Base-by-base conservation (phyloP, 2,113 vertebrate genomes). In the Cavia porcellus region DNA sequence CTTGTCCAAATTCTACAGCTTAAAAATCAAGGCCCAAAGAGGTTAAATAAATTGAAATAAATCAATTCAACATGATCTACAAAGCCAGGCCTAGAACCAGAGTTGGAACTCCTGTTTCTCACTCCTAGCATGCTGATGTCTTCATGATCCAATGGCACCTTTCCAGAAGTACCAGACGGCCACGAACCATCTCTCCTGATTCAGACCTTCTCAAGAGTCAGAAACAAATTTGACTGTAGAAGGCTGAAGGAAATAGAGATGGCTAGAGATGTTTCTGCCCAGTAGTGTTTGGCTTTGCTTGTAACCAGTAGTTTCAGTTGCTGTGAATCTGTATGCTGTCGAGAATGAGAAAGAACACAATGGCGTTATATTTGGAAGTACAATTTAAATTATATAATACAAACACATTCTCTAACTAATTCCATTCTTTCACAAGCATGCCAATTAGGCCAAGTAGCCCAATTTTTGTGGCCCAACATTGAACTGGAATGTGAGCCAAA, bases 141-240 rank as follows among this genome's bases (percentile, higher is more conserved):
- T 62, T 95, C 92, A 70, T 4, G 0, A 87, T 84, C 89, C 22
- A 19, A 9, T 96, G 81, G 95, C 88, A 85, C 8, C n/a, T 93
- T 3, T 52, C 72, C 94, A 90, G 89, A 81, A 97, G 66, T 42
- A 88, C 75, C 94, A 97, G 95, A 74, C 94, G 85, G 88, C 62
- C 70, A 72, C 70, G 50, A 84, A 61, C 95, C 81, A 85, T 92
- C 68, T 79, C 90, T 95, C 61, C 28, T 38, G 87, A 47, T 75
- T 92, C n/a, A 82, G 88, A 93, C 72, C 45, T 94, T 87, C 81
- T 90, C 45, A 20, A 61, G 81, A 90, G 90, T 75, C 95, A 97
- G 90, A 66, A 93, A 95, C 45, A 59, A 96, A 85, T 95, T 55
- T 42, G 59, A 96, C 81, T 96, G 94, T 90, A 95, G 94, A 96